Base-by-base conservation (phyloP, 2,797 vertebrate genomes). In the Cercopithecus neglectus region DNA sequence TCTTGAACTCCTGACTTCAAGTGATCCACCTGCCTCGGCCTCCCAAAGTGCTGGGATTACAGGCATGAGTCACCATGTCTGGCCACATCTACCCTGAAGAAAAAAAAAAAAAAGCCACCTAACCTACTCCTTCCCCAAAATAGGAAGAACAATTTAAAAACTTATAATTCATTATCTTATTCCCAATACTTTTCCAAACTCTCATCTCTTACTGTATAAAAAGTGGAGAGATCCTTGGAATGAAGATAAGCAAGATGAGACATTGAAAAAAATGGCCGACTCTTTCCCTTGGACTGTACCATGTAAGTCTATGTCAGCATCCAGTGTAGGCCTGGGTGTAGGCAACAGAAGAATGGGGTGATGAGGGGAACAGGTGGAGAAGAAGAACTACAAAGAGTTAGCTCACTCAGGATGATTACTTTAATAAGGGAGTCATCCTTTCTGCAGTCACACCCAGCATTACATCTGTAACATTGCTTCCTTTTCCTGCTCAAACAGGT, bases 401-500 rank as follows among this genome's bases (percentile, higher is more conserved):
- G 74, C 57, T 86, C 48, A 33, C 67, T 64, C 72, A 86, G 48
- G 57, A 11, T 8, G 22, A 95, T 83, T 81, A 80, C 26, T 80
- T n/a, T 83, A 91, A 93, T 61, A 74, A 92, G 8, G 33, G 14
- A 24, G 39, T 41, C 16, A 16, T 70, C 44, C 53, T 84, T 70
- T 82, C 59, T n/a, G 24, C 2, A 12, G 55, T 82, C 70, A 96
- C 83, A 83, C 80, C 86, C 59, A 41, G 53, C 86, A 79, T 97
- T 44, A 76, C 1, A 87, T 30, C 89, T 57, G 5, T 44, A 59
- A 72, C 33, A 24, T 0, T 55, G 39, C 72, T 96, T 82, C 61
- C 86, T 57, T 53, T 89, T 86, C 90, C 91, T 94, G 93, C 33
- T 64, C 33, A 48, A 70, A 83, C 82, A 76, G 59, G 93, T 86